phyloP scores from a whole-genome alignment of 2,113 vertebrate species.

The Caloenas nicobarica region DNA sequence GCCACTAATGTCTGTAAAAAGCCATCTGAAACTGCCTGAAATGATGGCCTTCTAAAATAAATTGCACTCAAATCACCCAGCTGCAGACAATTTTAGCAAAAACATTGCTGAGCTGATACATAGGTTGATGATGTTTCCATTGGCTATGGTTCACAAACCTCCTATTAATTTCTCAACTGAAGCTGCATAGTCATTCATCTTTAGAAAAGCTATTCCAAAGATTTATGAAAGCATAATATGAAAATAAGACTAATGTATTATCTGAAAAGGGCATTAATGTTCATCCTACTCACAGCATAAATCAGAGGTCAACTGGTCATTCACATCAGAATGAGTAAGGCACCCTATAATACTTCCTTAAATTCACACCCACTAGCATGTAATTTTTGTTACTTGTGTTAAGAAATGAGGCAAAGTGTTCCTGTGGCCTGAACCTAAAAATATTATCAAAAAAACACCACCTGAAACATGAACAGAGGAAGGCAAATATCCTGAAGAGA shows the following conservation, averaged over 20 bases:
- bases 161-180: constrained; percentile 39
- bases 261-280: not conserved
- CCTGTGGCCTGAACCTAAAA: not conserved
- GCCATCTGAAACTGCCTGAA: constrained; percentile 36
- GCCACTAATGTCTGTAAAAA: constrained; percentile 12
- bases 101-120: constrained; percentile 31
- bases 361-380: not conserved
- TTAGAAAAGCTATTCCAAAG: constrained; percentile 41
- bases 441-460: not conserved
- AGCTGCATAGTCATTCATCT: constrained; percentile 8
- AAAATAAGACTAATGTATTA: constrained; percentile 49
- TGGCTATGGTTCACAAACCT: constrained; percentile 41
- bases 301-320: constrained; percentile 22
- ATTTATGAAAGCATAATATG: constrained; percentile 41
- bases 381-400: not conserved
- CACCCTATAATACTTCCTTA: not conserved
- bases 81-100: constrained; percentile 44
- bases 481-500: not conserved
- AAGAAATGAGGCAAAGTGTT: not conserved
- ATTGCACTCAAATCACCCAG: constrained; percentile 41
- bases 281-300: not conserved
- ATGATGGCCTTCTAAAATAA: constrained; percentile 52
- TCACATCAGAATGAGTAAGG: not conserved
- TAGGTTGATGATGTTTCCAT: constrained; percentile 35
- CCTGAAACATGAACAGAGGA: not conserved